These are phyloP conservation scores for Pocota personata DNA, from an alignment of 2,888 invertebrate genomes.

Conservation along the genomic window DNA sequence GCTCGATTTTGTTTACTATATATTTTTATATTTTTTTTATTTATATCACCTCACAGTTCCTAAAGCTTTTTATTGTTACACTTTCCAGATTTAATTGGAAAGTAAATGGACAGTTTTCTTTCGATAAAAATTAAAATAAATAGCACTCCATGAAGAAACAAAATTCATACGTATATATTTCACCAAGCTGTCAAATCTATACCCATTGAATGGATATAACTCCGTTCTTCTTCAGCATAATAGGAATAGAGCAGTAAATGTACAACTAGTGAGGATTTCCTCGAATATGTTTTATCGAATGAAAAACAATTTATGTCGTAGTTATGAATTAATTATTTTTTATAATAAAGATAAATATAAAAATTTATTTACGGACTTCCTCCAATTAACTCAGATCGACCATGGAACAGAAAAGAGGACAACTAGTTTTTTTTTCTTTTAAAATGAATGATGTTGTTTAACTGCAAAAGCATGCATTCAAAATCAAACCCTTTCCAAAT, in stretches of 20 bases:
- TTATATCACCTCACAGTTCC: background rate
- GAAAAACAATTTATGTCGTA: background rate
- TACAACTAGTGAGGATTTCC: background rate
- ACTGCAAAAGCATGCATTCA: background rate
- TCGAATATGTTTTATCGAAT: background rate
- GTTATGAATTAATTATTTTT: background rate
- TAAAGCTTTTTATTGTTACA: background rate
- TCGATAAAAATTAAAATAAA: background rate
- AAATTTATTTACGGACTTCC: background rate
- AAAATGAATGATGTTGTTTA: background rate
- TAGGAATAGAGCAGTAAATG: background rate
- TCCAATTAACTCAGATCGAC: background rate
- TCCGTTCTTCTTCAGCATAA: background rate
- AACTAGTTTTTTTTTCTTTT: background rate
- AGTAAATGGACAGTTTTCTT: no score
- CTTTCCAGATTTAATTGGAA: no score
- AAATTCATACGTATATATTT: background rate
- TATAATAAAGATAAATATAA: background rate
- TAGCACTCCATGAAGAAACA: background rate
- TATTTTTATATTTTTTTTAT: background rate
- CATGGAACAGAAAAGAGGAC: background rate
- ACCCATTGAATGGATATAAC: background rate
- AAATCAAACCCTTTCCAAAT: background rate
- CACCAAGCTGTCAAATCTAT: slow-evolving; percentile 8
- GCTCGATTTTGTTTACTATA: background rate